phyloP scores from a whole-genome alignment of 2,797 vertebrate genomes.

The Zenarchopterus dispar region DNA sequence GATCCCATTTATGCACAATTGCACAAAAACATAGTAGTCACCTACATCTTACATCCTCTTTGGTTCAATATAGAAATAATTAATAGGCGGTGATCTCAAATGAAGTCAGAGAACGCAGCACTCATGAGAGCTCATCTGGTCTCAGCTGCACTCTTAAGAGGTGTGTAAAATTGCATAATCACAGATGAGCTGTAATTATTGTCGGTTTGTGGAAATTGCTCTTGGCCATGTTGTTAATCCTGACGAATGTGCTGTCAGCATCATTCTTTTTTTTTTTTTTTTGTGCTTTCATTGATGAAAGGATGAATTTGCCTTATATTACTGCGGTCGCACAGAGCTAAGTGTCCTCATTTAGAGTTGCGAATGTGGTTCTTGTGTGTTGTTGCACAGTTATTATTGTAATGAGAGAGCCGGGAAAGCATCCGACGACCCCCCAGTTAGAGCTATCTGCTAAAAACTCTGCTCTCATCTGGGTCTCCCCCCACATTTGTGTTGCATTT shows the following conservation, averaged over 20 bases:
- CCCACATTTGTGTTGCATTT: not conserved
- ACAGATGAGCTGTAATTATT: conserved; percentile 36
- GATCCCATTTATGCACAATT: too few species aligned
- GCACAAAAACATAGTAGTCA: not conserved
- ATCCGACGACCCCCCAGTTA: not conserved
- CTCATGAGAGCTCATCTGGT: conserved; percentile 17
- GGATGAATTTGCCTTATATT: conserved; percentile 40
- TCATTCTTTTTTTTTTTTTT: conserved; percentile 45
- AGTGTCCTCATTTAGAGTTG: conserved; percentile 36
- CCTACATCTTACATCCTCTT: conserved; percentile 9
- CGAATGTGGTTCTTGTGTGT: conserved; percentile 34
- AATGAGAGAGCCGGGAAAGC: conserved; percentile 37
- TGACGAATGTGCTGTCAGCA: conserved; percentile 10
- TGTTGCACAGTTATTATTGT: conserved; percentile 39
- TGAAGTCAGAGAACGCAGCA: conserved; percentile 12
- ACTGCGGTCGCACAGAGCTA: conserved; percentile 19
- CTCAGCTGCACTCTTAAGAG: conserved; percentile 16
- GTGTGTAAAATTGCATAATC: conserved; percentile 32
- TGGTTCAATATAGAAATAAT: conserved; percentile 21
- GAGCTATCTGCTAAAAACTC: conserved; percentile 8
- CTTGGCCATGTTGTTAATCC: conserved; percentile 19
- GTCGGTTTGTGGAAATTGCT: conserved; percentile 30
- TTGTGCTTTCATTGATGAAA: conserved; percentile 46
- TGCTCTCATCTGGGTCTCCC: not conserved
- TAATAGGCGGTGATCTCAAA: conserved; percentile 11